A percentile compares a stretch with the other conserved stretches of the same genome.
Evolutionary conservation across 2,888 invertebrate species (phyloP).

Genomic region (Tipula lateralis): DNA sequence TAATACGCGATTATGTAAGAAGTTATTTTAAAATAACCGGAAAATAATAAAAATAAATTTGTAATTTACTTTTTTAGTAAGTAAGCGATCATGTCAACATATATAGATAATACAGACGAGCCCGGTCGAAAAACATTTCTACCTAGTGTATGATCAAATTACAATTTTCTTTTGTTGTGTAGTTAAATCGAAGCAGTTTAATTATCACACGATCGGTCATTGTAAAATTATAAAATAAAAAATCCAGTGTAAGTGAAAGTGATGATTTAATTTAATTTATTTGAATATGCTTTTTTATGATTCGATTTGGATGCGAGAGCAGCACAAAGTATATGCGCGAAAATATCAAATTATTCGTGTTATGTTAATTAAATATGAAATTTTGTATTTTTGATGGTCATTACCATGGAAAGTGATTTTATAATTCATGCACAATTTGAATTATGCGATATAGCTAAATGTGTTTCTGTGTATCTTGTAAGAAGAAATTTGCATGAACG

Average conservation of each 20-base stretch:
- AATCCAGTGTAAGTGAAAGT: background rate
- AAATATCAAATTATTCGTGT: background rate
- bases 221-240: background rate
- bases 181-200: background rate
- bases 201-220: background rate
- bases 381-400: background rate
- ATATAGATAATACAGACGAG: no score
- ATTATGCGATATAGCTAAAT: background rate
- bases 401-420: background rate
- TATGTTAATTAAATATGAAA: background rate
- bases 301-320: background rate
- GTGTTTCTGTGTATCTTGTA: background rate
- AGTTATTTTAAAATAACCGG: background rate
- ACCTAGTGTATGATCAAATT: background rate
- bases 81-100: no score
- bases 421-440: background rate
- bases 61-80: no score
- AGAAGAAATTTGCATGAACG: background rate
- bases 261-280: conserved; percentile 11
- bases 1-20: background rate
- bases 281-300: background rate
- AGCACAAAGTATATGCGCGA: background rate
- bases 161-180: background rate
- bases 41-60: no score
- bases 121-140: no score